Evolutionary conservation across 2,888 invertebrate genomes (phyloP), one percentile per base, ranked within the genome.

Genomic region (Polia nebulosa): DNA sequence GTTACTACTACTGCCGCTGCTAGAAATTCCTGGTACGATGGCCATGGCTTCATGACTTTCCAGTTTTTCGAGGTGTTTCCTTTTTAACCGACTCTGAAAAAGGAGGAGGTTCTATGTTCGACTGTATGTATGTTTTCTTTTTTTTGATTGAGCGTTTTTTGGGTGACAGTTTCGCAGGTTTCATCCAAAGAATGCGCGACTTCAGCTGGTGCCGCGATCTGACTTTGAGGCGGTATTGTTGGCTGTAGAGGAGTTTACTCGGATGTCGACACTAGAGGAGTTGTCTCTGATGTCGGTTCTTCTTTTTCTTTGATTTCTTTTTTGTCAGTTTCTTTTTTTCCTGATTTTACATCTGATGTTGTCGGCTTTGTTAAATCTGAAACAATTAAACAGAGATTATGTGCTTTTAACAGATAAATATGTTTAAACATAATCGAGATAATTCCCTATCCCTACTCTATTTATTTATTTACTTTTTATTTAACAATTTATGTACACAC

Each of bases 101-200:
- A n/a, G n/a, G n/a, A n/a, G n/a, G n/a, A n/a, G n/a, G n/a, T n/a
- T n/a, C n/a, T n/a, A n/a, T n/a, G n/a, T n/a, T n/a, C n/a, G n/a
- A n/a, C n/a, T n/a, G n/a, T n/a, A n/a, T n/a, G n/a, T n/a, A n/a
- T n/a, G n/a, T n/a, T n/a, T n/a, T n/a, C n/a, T n/a, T n/a, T n/a
- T n/a, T n/a, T n/a, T 96, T 1, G 96, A 92, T 76, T 96, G 90
- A 34, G 97, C 96, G 84, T 97, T 97, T 96, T 96, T 88, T 96
- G 97, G 65, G 97, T 97, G 0, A 97, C 97, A 39, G 96, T 96
- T 86, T 97, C 97, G 25, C 97, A 97, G 1, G 97, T 96, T 85
- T 97, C 97, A 83, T 97, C 97, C 53, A 97, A 87, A 1, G 97
- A 96, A 80, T 96, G 97, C 1, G 97, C 97, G 0, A 96, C 96